These are phyloP conservation scores for Lathamus discolor DNA, from an alignment of 2,113 vertebrate genomes.

Conservation along the genomic window DNA sequence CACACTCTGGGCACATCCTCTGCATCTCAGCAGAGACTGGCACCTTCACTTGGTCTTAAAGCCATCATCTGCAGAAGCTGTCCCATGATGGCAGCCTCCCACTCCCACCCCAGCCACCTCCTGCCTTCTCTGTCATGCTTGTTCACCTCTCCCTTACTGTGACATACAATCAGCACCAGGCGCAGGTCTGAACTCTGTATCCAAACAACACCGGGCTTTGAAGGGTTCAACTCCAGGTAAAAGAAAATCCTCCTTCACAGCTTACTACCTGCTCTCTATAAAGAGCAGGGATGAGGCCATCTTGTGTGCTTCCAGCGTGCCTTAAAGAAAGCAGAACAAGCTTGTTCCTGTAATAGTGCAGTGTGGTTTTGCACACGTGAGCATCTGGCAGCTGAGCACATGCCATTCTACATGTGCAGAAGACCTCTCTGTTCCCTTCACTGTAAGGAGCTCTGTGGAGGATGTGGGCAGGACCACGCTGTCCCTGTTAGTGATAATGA, in stretches of 20 bases:
- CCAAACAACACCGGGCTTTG: background rate
- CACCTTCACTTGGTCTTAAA: background rate
- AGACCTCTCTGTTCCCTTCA: background rate
- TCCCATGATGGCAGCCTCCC: background rate
- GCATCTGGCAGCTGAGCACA: background rate
- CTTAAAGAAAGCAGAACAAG: background rate
- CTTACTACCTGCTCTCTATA: background rate
- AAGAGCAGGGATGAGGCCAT: background rate
- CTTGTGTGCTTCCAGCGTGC: background rate
- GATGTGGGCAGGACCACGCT: background rate
- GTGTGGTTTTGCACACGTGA: accelerated
- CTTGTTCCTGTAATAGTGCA: background rate
- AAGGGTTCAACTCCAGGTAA: background rate
- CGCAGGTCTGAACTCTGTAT: background rate
- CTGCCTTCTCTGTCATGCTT: background rate
- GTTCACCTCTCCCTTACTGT: background rate
- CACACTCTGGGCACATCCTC: background rate
- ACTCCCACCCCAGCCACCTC: background rate
- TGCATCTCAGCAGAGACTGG: accelerated
- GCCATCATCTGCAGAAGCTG: background rate
- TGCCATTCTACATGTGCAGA: accelerated
- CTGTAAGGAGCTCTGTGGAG: background rate
- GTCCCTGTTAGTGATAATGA: background rate
- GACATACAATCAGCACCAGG: background rate
- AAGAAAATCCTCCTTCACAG: accelerated